Conservation (phyloP, 2,888 invertebrate genomes). For the Crematogaster levior region DNA sequence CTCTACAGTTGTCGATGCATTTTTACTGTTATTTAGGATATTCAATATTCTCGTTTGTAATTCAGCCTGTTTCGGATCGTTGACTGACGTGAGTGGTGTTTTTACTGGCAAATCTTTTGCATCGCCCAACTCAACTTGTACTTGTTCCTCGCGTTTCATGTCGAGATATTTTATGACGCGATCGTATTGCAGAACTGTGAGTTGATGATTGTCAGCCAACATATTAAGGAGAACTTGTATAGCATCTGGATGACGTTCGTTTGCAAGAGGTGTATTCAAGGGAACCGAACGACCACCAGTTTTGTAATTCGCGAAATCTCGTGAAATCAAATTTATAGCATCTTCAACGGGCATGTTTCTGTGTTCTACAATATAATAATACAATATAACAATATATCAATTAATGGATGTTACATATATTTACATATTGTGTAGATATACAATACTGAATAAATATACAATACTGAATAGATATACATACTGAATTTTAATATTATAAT, state of each 20-base stretch:
- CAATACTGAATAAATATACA: too few species aligned
- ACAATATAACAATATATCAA: too few species aligned
- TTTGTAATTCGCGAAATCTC: constrained; percentile 90
- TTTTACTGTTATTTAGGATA: constrained; percentile 89
- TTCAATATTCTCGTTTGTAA: constrained; percentile 92
- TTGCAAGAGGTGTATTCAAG: constrained; percentile 86
- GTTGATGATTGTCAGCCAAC: constrained; percentile 92
- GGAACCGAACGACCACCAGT: constrained; percentile 87
- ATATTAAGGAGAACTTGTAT: constrained; percentile 88
- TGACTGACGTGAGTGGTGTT: constrained; percentile 84
- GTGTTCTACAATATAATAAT: constrained; percentile 89
- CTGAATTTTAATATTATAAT: neutral
- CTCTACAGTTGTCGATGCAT: constrained; percentile 77
- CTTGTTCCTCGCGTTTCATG: constrained; percentile 91
- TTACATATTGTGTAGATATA: neutral
- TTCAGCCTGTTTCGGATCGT: constrained; percentile 88
- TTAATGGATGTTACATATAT: neutral
- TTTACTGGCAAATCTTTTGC: constrained; percentile 86
- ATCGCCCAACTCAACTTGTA: constrained; percentile 91
- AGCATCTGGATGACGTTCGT: constrained; percentile 85
- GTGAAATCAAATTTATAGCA: constrained; percentile 92
- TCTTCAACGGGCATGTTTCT: constrained; percentile 98
- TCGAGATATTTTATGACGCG: constrained; percentile 91
- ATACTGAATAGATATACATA: too few species aligned
- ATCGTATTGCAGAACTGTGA: constrained; percentile 93